Percentiles rank a stretch among this genome's conserved stretches.
These are phyloP conservation scores for Cancer borealis DNA, from an alignment of 2,888 invertebrate species.

Conservation along the genomic window DNA sequence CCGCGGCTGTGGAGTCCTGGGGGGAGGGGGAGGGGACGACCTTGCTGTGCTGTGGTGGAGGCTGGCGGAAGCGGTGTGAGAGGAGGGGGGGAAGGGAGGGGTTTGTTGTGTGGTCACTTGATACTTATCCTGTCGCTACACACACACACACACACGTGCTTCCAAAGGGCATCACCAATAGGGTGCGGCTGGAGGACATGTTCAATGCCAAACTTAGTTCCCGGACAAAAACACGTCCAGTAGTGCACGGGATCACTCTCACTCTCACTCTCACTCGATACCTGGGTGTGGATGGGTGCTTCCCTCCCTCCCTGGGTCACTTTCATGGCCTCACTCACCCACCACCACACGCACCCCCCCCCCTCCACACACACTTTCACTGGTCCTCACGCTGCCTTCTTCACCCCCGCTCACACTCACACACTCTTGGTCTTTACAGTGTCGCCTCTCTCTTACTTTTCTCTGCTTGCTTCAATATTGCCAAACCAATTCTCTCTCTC, in stretches of 20 bases:
- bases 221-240: conserved; percentile 9
- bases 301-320: neutral
- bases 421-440: neutral
- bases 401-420: too few species aligned
- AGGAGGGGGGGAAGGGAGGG: neutral
- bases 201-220: neutral
- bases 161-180: conserved; percentile 2
- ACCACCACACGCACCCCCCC: neutral
- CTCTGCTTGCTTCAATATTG: too few species aligned
- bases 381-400: neutral
- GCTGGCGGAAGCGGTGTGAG: conserved; percentile 14
- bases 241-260: neutral
- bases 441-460: too few species aligned
- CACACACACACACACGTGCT: conserved; percentile 33
- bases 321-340: neutral
- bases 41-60: neutral
- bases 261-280: neutral
- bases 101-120: neutral
- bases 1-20: neutral
- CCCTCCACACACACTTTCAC: neutral
- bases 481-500: too few species aligned
- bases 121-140: neutral
- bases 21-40: neutral
- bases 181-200: conserved; percentile 22
- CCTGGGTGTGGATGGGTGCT: neutral